phyloP scores from a whole-genome alignment of 2,888 invertebrate species.

The Catocala nupta region DNA sequence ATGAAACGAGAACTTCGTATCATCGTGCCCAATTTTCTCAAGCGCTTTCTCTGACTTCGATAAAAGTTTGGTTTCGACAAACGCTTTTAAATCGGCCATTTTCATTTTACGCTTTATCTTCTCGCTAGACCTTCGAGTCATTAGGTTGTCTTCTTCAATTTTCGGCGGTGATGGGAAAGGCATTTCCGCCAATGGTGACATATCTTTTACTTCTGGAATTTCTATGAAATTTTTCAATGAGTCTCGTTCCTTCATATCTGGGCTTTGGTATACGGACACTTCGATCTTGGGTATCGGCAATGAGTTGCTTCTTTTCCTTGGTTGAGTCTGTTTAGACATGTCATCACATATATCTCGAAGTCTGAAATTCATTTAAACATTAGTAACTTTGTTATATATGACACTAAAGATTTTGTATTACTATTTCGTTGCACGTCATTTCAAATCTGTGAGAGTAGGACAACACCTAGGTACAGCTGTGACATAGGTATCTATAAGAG shows the following conservation, averaged over 20 bases:
- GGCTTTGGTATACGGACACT: conserved; percentile 94
- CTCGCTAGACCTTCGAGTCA: conserved; percentile 91
- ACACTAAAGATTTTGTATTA: too few relatives aligned
- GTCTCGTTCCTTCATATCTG: conserved; percentile 89
- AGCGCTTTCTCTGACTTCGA: conserved; percentile 97
- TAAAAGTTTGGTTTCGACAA: conserved; percentile 96
- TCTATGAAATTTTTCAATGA: conserved; percentile 92
- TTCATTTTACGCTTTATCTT: conserved; percentile 95
- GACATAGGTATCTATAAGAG: too few relatives aligned
- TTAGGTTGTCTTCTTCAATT: conserved; percentile 75
- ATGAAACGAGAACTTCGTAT: conserved; percentile 87
- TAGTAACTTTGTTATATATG: too few relatives aligned
- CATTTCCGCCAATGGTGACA: conserved; percentile 88
- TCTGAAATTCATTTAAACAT: conserved; percentile 77
- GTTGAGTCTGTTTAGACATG: conserved; percentile 91
- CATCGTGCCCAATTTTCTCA: conserved; percentile 95
- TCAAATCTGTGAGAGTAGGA: too few relatives aligned
- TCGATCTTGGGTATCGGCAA: conserved; percentile 97
- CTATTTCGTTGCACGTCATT: too few relatives aligned
- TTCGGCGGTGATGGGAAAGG: conserved; percentile 69
- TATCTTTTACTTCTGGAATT: conserved; percentile 91
- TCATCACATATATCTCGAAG: conserved; percentile 96
- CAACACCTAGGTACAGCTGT: too few relatives aligned
- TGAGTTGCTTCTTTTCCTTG: conserved; percentile 96
- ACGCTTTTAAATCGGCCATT: conserved; percentile 96